A percentile compares a stretch with the other conserved stretches of the same genome.
Evolutionary conservation across 1,140 invertebrate species (phyloP).

Genomic region (Campoletis sonorensis): DNA sequence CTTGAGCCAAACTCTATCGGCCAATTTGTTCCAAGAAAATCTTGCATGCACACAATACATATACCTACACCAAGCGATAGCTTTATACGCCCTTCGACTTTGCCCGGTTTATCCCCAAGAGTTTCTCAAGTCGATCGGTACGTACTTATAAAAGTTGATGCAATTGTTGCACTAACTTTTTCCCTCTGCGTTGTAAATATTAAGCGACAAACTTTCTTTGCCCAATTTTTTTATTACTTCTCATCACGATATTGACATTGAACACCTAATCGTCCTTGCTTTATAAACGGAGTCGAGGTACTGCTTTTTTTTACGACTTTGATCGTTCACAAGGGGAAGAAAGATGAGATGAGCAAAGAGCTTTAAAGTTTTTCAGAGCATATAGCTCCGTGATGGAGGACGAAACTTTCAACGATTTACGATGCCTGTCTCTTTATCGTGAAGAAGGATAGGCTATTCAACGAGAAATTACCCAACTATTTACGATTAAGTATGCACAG

Average conservation of each 20-base stretch:
- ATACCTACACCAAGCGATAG: neutral
- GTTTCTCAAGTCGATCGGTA: neutral
- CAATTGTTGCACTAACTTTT: neutral
- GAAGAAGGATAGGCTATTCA: too few relatives aligned
- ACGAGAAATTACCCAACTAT: too few relatives aligned
- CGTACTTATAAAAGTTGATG: conserved; percentile 1
- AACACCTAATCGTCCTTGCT: too few relatives aligned
- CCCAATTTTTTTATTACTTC: neutral
- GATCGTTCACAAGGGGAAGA: too few relatives aligned
- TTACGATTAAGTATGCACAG: too few relatives aligned
- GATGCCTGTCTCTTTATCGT: too few relatives aligned
- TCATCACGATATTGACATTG: neutral
- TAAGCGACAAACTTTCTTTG: neutral
- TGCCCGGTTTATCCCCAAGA: neutral
- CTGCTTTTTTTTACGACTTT: too few relatives aligned
- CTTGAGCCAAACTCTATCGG: conserved; percentile 6
- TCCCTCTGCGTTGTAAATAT: neutral
- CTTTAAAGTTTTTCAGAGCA: too few relatives aligned
- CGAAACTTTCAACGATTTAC: too few relatives aligned
- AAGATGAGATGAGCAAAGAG: too few relatives aligned
- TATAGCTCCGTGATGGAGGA: too few relatives aligned
- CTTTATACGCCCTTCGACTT: neutral
- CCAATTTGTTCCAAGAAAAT: neutral
- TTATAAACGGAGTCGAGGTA: too few relatives aligned
- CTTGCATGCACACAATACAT: neutral